Evolutionary conservation across 2,888 invertebrate genomes (phyloP).

Genomic region (Drosophila demipolita): DNA sequence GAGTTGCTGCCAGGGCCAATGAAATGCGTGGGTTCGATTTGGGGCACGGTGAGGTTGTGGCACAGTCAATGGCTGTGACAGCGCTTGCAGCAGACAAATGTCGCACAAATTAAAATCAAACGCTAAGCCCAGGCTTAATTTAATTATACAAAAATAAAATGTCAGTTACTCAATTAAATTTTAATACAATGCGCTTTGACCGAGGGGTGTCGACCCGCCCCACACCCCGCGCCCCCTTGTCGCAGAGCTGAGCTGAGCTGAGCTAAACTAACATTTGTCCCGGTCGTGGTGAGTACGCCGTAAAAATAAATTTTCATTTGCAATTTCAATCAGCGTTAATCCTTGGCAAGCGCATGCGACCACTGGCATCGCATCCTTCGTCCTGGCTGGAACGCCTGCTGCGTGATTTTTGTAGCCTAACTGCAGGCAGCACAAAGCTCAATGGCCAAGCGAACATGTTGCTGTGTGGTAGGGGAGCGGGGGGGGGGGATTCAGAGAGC

Average conservation of each 20-base stretch:
- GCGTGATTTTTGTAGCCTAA: constrained; percentile 81
- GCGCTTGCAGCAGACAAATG: constrained; percentile 64
- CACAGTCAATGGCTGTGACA: constrained; percentile 55
- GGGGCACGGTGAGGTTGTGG: constrained; percentile 10
- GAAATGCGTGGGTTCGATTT: background rate
- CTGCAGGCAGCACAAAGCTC: constrained; percentile 60
- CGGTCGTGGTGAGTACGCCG: constrained; percentile 55
- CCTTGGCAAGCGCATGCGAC: constrained; percentile 81
- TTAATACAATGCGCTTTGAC: constrained; percentile 77
- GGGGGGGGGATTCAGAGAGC: constrained; percentile 10
- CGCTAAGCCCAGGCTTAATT: constrained; percentile 84
- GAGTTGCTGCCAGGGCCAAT: constrained; percentile 8
- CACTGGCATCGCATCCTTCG: constrained; percentile 45
- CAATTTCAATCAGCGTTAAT: constrained; percentile 85
- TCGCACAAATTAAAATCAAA: constrained; percentile 84
- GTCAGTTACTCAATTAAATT: constrained; percentile 85
- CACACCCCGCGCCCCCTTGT: constrained; percentile 3
- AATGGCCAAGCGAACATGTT: background rate
- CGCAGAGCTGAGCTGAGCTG: constrained; percentile 43
- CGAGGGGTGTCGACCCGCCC: constrained; percentile 14
- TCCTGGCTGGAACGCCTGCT: constrained; percentile 43
- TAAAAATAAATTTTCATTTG: constrained; percentile 84
- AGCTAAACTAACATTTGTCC: constrained; percentile 73
- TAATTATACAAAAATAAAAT: constrained; percentile 85
- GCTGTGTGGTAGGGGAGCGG: background rate